phyloP scores from a whole-genome alignment of 2,888 invertebrate species.

The Apamea epomidion region DNA sequence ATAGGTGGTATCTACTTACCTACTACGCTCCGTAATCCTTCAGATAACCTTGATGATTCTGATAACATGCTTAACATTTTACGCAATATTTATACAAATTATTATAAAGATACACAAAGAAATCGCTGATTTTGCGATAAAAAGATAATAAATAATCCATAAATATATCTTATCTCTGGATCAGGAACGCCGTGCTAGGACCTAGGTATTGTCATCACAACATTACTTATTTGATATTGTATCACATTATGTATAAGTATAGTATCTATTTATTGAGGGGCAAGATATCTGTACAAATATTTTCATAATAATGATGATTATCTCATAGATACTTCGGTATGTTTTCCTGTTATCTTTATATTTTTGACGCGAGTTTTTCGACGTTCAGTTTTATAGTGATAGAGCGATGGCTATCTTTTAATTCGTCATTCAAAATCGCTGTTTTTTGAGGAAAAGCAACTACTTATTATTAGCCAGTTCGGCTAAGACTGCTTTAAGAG shows the following conservation, averaged over 20 bases:
- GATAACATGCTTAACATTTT: conserved; percentile 14
- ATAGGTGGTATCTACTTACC: background rate
- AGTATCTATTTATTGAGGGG: conserved; percentile 16
- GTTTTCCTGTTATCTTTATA: conserved; percentile 12
- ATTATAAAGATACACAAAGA: conserved; percentile 34
- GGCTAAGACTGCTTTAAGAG: background rate
- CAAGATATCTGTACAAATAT: conserved; percentile 39
- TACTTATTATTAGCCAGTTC: background rate
- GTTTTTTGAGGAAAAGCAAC: background rate
- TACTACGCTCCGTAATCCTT: conserved; percentile 3
- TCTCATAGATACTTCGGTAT: background rate
- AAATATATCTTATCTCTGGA: conserved; percentile 44
- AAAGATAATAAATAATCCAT: conserved; percentile 7
- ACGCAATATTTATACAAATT: conserved; percentile 49
- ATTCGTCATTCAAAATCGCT: background rate
- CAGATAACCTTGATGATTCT: background rate
- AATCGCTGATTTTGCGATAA: conserved; percentile 48
- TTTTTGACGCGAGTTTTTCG: conserved; percentile 4
- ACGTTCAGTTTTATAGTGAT: background rate
- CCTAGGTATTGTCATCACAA: conserved; percentile 22
- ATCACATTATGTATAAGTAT: background rate
- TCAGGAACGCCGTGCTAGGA: conserved; percentile 4
- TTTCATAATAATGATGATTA: conserved; percentile 30
- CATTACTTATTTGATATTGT: conserved; percentile 31
- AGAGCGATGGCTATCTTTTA: background rate